A percentile compares a stretch with the other conserved stretches of the same genome.
Conservation (phyloP, 1,140 invertebrate genomes). For the Diplogasteroides magnus region DNA sequence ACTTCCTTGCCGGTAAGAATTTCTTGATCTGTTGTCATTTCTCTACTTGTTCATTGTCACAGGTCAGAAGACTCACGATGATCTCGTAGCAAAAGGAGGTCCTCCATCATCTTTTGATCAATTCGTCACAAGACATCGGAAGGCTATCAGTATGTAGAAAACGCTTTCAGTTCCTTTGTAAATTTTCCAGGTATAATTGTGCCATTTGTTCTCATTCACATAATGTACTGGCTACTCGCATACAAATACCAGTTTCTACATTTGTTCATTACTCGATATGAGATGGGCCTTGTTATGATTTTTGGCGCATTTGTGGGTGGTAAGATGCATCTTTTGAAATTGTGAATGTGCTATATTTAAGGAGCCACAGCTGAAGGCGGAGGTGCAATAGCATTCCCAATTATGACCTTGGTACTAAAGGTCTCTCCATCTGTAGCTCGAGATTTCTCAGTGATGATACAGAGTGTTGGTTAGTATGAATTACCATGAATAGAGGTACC, state of each 20-base stretch:
- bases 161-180: too few species aligned
- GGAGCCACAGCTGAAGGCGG: slow-evolving; percentile 32
- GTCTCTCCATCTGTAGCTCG: slow-evolving; percentile 39
- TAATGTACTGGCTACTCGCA: background rate
- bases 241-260: background rate
- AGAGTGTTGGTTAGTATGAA: slow-evolving; percentile 32
- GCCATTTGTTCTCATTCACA: background rate
- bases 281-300: background rate
- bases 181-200: background rate
- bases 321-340: background rate
- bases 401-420: slow-evolving; percentile 48
- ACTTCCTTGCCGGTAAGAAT: background rate
- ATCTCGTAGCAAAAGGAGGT: background rate
- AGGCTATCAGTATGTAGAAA: background rate
- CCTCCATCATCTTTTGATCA: background rate
- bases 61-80: background rate
- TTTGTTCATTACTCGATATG: background rate
- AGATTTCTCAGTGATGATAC: slow-evolving; percentile 52
- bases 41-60: background rate
- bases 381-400: slow-evolving; percentile 49
- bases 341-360: background rate
- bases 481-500: too few species aligned
- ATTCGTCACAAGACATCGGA: background rate
- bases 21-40: too few species aligned
- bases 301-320: background rate